Conservation (phyloP, 2,113 vertebrate genomes). For the Pangasianodon gigas region DNA sequence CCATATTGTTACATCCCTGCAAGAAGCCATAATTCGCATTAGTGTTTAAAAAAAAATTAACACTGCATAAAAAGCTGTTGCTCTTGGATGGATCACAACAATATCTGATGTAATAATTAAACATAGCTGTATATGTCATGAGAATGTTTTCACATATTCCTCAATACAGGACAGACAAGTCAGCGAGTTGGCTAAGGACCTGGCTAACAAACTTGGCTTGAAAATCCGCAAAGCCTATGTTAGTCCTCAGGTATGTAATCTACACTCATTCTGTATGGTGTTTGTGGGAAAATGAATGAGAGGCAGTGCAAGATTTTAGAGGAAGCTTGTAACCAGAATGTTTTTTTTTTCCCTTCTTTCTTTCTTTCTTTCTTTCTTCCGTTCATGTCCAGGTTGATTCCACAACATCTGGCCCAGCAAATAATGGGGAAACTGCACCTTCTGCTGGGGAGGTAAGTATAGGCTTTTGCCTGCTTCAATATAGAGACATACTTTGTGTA, state of each 20-base stretch:
- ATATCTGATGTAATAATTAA: background rate
- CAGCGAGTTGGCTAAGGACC: constrained; percentile 89
- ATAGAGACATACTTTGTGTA: background rate
- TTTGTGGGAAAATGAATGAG: background rate
- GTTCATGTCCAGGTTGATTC: constrained; percentile 61
- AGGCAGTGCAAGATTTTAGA: background rate
- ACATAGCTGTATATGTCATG: background rate
- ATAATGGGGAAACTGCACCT: constrained; percentile 66
- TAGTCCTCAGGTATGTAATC: constrained; percentile 82
- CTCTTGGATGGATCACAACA: background rate
- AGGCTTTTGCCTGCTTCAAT: background rate
- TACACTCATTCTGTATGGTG: background rate
- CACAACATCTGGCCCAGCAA: constrained; percentile 64
- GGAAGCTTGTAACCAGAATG: background rate
- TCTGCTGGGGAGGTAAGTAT: constrained; percentile 73
- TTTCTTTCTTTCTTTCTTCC: background rate
- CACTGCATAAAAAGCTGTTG: background rate
- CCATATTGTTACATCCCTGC: background rate
- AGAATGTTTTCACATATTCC: background rate
- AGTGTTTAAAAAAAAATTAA: background rate
- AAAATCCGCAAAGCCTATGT: constrained; percentile 93
- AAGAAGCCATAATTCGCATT: background rate
- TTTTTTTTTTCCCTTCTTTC: background rate
- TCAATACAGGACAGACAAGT: constrained; percentile 86
- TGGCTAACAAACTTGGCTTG: constrained; percentile 92